Base-by-base conservation (phyloP, 2,797 vertebrate species). In the Xerus rutilus region DNA sequence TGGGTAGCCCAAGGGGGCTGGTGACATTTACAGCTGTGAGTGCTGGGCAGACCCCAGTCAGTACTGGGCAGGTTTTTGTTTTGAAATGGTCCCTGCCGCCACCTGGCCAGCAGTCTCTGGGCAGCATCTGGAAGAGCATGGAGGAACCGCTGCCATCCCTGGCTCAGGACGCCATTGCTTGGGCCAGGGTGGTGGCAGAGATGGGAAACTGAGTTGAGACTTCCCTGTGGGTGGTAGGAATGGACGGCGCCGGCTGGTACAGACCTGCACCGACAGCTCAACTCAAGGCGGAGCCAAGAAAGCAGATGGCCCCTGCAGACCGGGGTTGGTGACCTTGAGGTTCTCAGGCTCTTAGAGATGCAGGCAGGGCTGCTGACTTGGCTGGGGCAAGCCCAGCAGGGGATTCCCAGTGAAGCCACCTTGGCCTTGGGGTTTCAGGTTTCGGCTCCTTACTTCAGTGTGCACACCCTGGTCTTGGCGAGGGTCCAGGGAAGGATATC, bases 211-310 rank as follows among this genome's bases (percentile, higher is more conserved):
- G 52, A 74, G 72, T 39, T 5, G 7, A 4, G 30, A 2, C 17
- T 0, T 25, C 30, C 23, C 59, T 17, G 0, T 0, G 0, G 45
- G 3, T 9, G 0, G 8, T 32, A 30, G n/a, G 9, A 13, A 49
- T 8, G 20, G 57, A 28, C 57, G 1, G 15, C 2, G 0, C 1
- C 23, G 76, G 43, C 69, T 43, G 2, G 2, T 13, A 23, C 14
- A 23, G 30, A n/a, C n/a, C 49, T 21, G 52, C 0, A 0, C 0
- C 28, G 43, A 25, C 32, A 2, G 30, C 14, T 0, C 14, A 28
- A 20, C 5, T 67, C 49, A 43, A 14, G 9, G 62, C 64, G n/a
- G 67, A 45, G 20, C 14, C 25, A 1, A 47, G 73, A n/a, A 15
- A n/a, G 15, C 79, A 25, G 21, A 4, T 21, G 57, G 7, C 57